These are phyloP conservation scores for Epirrita christyi DNA, from an alignment of 2,888 invertebrate genomes.

Conservation along the genomic window DNA sequence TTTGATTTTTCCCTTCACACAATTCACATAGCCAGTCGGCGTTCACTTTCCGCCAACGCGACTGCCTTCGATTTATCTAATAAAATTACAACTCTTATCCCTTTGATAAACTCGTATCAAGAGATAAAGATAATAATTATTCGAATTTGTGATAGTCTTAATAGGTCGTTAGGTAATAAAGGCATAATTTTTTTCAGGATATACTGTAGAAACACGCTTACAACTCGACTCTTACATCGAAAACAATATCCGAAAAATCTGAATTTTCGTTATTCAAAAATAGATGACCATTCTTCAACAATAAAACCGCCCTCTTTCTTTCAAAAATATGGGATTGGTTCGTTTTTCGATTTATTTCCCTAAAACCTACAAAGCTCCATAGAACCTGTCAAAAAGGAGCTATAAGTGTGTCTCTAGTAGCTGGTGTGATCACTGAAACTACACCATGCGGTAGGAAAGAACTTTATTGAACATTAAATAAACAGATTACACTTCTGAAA, in stretches of 20 bases:
- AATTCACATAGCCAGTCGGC: slow-evolving; percentile 51
- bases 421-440: slow-evolving; percentile 37
- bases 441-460: slow-evolving; percentile 51
- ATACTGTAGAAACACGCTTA: too few species aligned
- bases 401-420: too few species aligned
- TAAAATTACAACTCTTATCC: slow-evolving; percentile 65
- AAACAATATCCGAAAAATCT: too few species aligned
- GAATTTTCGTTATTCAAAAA: too few species aligned
- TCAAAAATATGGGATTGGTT: too few species aligned
- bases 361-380: too few species aligned
- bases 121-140: slow-evolving; percentile 65
- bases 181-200: not conserved
- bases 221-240: too few species aligned
- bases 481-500: slow-evolving; percentile 59
- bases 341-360: too few species aligned
- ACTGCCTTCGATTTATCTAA: slow-evolving; percentile 62
- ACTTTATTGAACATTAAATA: slow-evolving; percentile 74
- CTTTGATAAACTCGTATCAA: slow-evolving; percentile 63
- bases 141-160: slow-evolving; percentile 53
- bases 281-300: too few species aligned
- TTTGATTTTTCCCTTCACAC: slow-evolving; percentile 20
- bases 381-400: too few species aligned
- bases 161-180: slow-evolving; percentile 49
- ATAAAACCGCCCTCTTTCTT: too few species aligned
- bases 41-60: slow-evolving; percentile 61